These are phyloP conservation scores for Coryphaenoides rupestris DNA, from an alignment of 2,113 vertebrate species.

Conservation along the genomic window DNA sequence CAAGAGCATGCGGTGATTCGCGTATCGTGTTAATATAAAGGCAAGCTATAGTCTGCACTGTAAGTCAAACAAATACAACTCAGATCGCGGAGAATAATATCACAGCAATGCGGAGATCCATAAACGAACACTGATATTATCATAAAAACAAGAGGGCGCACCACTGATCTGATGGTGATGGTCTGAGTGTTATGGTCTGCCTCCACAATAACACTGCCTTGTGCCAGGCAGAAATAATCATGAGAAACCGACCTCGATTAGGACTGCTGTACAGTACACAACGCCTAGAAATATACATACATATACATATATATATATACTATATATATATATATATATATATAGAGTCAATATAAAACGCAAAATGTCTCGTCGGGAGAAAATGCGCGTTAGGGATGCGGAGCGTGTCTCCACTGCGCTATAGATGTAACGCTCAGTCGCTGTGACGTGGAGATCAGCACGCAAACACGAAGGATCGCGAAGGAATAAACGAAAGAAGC, in stretches of 20 bases:
- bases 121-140: background rate
- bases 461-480: slow-evolving; percentile 25
- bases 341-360: background rate
- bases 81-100: background rate
- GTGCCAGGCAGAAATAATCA: slow-evolving; percentile 3
- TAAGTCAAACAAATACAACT: background rate
- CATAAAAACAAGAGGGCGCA: too few relatives aligned
- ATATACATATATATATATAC: too few relatives aligned
- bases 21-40: background rate
- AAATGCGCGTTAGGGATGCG: background rate
- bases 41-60: background rate
- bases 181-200: background rate
- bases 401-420: background rate
- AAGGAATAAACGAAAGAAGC: slow-evolving; percentile 23
- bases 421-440: background rate
- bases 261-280: too few relatives aligned
- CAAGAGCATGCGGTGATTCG: background rate
- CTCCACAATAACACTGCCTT: slow-evolving; percentile 29
- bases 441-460: too few relatives aligned
- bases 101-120: background rate
- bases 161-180: too few relatives aligned
- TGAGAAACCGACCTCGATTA: slow-evolving; percentile 54
- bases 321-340: too few relatives aligned
- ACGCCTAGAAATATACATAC: too few relatives aligned
- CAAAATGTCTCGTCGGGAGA: background rate